These are phyloP conservation scores for Melanostigma gelatinosum DNA, from an alignment of 2,113 vertebrate genomes.

Conservation along the genomic window DNA sequence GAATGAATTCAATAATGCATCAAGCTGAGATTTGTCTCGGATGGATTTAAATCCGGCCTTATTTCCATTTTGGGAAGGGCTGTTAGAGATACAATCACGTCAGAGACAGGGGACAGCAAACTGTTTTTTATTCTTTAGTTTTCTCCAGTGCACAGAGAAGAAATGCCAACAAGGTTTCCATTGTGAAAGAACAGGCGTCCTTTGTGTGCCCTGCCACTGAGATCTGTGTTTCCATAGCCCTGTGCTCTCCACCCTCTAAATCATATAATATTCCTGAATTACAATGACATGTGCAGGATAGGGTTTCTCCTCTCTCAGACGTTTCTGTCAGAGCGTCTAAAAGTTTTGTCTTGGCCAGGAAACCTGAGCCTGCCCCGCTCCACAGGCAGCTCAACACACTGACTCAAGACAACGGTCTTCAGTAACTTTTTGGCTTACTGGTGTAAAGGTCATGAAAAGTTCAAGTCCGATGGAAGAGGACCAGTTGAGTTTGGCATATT, in stretches of 20 bases:
- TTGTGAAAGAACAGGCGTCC: conserved; percentile 78
- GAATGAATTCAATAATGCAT: conserved; percentile 28
- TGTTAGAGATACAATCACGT: conserved; percentile 51
- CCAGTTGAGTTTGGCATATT: conserved; percentile 3
- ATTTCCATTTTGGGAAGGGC: conserved; percentile 32
- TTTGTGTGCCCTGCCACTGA: conserved; percentile 69
- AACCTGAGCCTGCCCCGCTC: conserved; percentile 60
- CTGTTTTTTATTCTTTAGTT: conserved; percentile 74
- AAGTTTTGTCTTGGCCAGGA: conserved; percentile 67
- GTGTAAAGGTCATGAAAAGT: conserved; percentile 39
- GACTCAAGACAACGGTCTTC: conserved; percentile 61
- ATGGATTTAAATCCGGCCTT: conserved; percentile 40
- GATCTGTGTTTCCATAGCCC: conserved; percentile 68
- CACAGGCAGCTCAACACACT: conserved; percentile 45
- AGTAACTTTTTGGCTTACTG: conserved; percentile 52
- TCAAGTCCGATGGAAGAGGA: conserved; percentile 17
- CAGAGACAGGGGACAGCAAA: conserved; percentile 62
- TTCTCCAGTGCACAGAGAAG: conserved; percentile 57
- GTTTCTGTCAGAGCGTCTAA: conserved; percentile 77
- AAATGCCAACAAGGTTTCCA: conserved; percentile 75
- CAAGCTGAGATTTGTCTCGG: conserved; percentile 19
- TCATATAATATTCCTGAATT: conserved; percentile 76
- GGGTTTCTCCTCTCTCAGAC: conserved; percentile 73
- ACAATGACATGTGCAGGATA: conserved; percentile 77
- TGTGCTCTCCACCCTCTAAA: conserved; percentile 72